Evolutionary conservation across 2,888 invertebrate genomes (phyloP).

Genomic region (Rhopalosiphum nymphaeae): DNA sequence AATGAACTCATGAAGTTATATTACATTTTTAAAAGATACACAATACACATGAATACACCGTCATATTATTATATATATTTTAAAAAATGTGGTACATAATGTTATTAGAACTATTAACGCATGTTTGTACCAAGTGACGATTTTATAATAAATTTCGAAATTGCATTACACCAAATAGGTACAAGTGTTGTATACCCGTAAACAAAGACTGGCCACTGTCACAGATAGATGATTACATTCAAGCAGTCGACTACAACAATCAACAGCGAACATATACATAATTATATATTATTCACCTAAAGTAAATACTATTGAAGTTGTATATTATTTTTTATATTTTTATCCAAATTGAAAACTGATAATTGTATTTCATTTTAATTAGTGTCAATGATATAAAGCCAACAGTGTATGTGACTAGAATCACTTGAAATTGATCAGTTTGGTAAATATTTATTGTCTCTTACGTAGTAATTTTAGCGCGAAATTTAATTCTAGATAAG

Average conservation of each 20-base stretch:
- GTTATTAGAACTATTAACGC: neutral
- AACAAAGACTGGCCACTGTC: conserved; percentile 34
- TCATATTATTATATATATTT: no score
- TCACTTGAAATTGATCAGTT: neutral
- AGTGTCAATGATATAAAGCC: neutral
- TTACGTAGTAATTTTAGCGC: conserved; percentile 20
- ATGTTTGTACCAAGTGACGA: neutral
- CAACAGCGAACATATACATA: no score
- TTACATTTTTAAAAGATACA: no score
- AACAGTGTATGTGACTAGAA: neutral
- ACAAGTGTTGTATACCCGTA: conserved; percentile 37
- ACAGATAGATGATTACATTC: neutral
- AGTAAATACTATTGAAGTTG: neutral
- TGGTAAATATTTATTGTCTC: conserved; percentile 20
- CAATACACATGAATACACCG: no score
- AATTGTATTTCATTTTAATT: neutral
- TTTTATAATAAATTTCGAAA: neutral
- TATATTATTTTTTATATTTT: neutral
- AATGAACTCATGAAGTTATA: no score
- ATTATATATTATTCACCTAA: neutral
- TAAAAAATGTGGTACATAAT: neutral
- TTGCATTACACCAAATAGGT: neutral
- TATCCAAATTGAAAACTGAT: neutral
- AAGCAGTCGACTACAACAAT: neutral
- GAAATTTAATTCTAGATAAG: neutral